phyloP scores from a whole-genome alignment of 1,140 invertebrate genomes.

The Ostrea edulis region DNA sequence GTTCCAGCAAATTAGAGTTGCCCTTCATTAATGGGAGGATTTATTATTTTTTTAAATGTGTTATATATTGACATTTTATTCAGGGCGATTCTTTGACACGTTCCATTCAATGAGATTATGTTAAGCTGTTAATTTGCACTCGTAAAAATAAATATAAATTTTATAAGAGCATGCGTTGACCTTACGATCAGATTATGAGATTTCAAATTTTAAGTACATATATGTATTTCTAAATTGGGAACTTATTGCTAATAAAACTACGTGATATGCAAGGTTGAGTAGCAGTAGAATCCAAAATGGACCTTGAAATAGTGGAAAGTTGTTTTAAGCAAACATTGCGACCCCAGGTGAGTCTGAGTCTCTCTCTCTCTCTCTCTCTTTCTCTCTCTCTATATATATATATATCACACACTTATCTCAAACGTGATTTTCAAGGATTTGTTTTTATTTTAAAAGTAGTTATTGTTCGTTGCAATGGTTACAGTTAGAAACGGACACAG shows the following conservation, averaged over 20 bases:
- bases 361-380: slow-evolving; percentile 11
- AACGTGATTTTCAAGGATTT: not conserved
- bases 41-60: not conserved
- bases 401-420: not conserved
- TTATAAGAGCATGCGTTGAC: not conserved
- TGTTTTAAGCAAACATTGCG: not conserved
- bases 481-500: not conserved
- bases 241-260: not conserved
- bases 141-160: not conserved
- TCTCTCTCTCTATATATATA: not conserved
- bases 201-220: not conserved
- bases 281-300: not conserved
- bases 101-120: not conserved
- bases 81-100: not conserved
- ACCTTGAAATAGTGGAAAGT: slow-evolving; percentile 6
- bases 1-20: not conserved
- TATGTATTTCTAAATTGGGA: slow-evolving; percentile 6
- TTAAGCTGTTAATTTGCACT: not conserved
- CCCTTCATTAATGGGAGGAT: not conserved
- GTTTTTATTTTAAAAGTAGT: not conserved
- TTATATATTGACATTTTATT: not conserved
- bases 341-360: not conserved
- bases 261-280: not conserved
- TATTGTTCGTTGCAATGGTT: not conserved
- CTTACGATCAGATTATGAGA: not conserved